phyloP scores from a whole-genome alignment of 1,140 invertebrate genomes.

The Myzus persicae region DNA sequence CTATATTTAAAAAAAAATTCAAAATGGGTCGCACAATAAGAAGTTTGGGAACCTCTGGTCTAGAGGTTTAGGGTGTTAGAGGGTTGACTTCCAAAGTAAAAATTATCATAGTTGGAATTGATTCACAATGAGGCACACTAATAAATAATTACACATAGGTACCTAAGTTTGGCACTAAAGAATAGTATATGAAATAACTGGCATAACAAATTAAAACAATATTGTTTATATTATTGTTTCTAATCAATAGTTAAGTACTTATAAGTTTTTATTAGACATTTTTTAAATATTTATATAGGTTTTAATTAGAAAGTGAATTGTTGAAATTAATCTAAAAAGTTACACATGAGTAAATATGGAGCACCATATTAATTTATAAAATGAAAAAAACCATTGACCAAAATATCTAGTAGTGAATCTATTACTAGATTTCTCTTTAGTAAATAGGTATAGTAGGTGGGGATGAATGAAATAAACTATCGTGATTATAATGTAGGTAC shows the following conservation, averaged over 20 bases:
- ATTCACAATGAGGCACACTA: neutral
- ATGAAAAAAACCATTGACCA: conserved; percentile 12
- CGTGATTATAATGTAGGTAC: neutral
- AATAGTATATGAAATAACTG: neutral
- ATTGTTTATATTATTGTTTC: neutral
- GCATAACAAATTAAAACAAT: neutral
- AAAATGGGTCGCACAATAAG: no score
- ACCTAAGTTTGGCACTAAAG: neutral
- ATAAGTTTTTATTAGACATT: neutral
- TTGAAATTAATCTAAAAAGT: neutral
- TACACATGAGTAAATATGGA: conserved; percentile 42
- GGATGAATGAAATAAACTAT: neutral
- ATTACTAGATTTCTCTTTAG: conserved; percentile 28
- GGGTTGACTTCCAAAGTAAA: no score
- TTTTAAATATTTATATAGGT: neutral
- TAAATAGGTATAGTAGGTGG: neutral
- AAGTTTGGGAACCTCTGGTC: no score
- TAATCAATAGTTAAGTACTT: neutral
- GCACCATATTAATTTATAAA: neutral
- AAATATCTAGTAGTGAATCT: conserved; percentile 34
- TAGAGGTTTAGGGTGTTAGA: no score
- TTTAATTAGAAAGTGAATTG: neutral
- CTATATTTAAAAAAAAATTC: no score
- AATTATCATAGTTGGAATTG: neutral
- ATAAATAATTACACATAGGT: neutral